Conservation (phyloP, 2,797 vertebrate species). For the Galagoides demidoff region DNA sequence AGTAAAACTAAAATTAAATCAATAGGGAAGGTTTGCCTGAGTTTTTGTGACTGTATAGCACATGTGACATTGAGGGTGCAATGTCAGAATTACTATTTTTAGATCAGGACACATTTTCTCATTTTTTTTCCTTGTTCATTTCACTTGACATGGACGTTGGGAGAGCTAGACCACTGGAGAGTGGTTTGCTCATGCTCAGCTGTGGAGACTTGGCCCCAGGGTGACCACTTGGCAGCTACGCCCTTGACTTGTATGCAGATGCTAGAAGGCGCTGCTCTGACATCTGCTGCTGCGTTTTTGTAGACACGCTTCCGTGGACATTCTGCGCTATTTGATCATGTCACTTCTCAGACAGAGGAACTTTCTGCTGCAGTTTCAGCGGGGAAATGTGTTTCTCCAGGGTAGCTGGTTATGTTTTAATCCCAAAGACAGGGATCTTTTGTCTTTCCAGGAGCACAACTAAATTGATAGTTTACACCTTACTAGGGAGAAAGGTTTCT, state of each 20-base stretch:
- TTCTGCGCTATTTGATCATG: background rate
- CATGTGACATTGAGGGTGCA: background rate
- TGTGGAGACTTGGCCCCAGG: background rate
- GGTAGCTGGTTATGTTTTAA: background rate
- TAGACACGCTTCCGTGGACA: background rate
- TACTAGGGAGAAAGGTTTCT: background rate
- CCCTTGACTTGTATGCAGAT: background rate
- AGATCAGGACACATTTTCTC: background rate
- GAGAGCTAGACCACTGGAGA: no score
- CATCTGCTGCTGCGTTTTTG: background rate
- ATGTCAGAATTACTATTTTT: background rate
- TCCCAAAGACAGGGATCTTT: background rate
- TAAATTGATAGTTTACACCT: background rate
- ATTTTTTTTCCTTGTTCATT: background rate
- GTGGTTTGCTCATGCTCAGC: fast-evolving
- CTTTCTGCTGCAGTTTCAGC: background rate
- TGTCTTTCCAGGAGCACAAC: background rate
- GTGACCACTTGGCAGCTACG: background rate
- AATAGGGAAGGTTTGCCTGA: background rate
- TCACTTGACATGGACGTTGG: background rate
- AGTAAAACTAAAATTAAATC: background rate
- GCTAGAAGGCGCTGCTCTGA: background rate
- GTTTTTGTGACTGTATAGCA: background rate
- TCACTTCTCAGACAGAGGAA: background rate
- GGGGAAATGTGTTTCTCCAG: background rate